Evolutionary conservation across 1,140 invertebrate species (phyloP).

Genomic region (Cydia amplana): DNA sequence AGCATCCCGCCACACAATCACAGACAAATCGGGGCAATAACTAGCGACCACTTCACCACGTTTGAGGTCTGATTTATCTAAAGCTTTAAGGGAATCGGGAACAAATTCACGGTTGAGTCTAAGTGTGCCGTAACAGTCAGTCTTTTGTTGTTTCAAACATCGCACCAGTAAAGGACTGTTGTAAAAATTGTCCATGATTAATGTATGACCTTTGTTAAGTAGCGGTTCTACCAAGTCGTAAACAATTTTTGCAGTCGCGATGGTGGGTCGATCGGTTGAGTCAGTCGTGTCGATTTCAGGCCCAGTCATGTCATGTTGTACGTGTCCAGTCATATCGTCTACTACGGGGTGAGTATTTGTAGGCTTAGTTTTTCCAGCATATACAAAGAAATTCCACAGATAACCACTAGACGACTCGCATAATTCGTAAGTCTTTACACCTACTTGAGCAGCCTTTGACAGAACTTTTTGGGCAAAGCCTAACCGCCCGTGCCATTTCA

Average conservation of each 20-base stretch:
- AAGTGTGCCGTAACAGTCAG: slow-evolving; percentile 41
- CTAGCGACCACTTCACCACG: slow-evolving; percentile 38
- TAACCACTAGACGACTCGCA: slow-evolving; percentile 40
- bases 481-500: slow-evolving; percentile 36
- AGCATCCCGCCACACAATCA: slow-evolving; percentile 43
- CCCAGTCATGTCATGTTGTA: background rate
- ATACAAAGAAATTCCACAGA: slow-evolving; percentile 37
- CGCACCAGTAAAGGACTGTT: slow-evolving; percentile 40
- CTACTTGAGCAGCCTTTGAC: slow-evolving; percentile 40
- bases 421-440: slow-evolving; percentile 41
- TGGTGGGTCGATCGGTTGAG: slow-evolving; percentile 27
- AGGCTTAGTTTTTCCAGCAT: slow-evolving; percentile 34
- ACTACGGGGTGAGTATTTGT: slow-evolving; percentile 11
- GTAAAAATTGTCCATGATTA: slow-evolving; percentile 50
- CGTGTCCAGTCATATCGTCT: slow-evolving; percentile 16
- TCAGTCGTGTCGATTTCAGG: background rate
- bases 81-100: slow-evolving; percentile 34
- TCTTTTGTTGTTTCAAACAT: slow-evolving; percentile 40
- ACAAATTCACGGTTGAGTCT: slow-evolving; percentile 42
- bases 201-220: slow-evolving; percentile 42
- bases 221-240: slow-evolving; percentile 40
- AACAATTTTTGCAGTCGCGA: slow-evolving; percentile 36
- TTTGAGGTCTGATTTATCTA: slow-evolving; percentile 37
- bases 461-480: slow-evolving; percentile 41
- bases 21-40: slow-evolving; percentile 37